Evolutionary conservation across 92 coral and sea anemone species (phyloP).

Genomic region (Heliopora coerulea): DNA sequence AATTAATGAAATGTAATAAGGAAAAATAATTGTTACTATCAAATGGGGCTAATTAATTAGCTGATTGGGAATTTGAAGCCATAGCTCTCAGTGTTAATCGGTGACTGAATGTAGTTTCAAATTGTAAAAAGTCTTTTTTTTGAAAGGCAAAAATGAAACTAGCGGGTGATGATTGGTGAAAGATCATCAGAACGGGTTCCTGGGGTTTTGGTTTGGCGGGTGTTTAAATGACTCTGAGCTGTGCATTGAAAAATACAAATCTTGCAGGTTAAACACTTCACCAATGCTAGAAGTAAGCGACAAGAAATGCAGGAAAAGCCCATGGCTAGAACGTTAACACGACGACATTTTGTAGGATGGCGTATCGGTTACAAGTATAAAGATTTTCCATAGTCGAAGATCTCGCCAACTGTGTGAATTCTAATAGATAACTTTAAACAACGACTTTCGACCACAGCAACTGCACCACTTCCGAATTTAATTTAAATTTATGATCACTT

Average conservation of each 20-base stretch:
- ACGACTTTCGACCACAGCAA: slow-evolving; percentile 13
- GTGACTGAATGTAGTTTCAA: neutral
- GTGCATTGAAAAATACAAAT: neutral
- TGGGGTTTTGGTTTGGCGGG: slow-evolving; percentile 11
- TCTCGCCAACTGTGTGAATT: slow-evolving; percentile 6
- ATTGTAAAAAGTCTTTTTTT: neutral
- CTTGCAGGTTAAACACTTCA: neutral
- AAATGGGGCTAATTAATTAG: too few species aligned
- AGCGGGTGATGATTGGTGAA: slow-evolving; percentile 22
- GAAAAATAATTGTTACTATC: too few species aligned
- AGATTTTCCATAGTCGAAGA: too few species aligned
- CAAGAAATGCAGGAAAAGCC: neutral
- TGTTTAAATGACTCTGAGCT: neutral
- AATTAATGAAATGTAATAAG: too few species aligned
- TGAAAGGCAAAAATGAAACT: neutral
- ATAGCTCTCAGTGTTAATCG: too few species aligned
- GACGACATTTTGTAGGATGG: too few species aligned
- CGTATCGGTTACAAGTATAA: too few species aligned
- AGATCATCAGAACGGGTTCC: slow-evolving; percentile 2
- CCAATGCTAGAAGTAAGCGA: neutral
- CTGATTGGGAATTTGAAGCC: too few species aligned
- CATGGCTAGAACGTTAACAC: neutral
- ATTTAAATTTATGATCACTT: slow-evolving; percentile 23
- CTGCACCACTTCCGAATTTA: slow-evolving; percentile 26
- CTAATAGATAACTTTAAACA: slow-evolving; percentile 26